phyloP scores from a whole-genome alignment of 1,140 invertebrate species.

The Tetraneura akinire region DNA sequence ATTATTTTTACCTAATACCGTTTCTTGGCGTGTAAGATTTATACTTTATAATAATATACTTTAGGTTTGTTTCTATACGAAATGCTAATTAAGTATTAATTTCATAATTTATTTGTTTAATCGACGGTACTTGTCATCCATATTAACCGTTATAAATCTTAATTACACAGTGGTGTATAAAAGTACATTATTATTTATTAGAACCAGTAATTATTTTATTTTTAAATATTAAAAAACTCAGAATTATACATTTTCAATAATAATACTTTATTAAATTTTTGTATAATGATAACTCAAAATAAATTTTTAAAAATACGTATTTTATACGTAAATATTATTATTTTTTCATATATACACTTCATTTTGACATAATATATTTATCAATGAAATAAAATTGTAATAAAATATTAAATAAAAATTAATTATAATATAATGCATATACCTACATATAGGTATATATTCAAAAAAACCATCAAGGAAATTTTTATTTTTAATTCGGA shows the following conservation, averaged over 20 bases:
- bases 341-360: no score
- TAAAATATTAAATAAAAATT: no score
- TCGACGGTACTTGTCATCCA: conserved; percentile 4
- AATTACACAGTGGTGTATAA: background rate
- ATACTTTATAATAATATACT: background rate
- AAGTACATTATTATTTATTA: conserved; percentile 7
- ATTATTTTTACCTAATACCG: background rate
- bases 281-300: background rate
- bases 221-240: background rate
- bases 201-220: background rate
- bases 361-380: no score
- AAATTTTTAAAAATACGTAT: no score
- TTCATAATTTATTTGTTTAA: conserved; percentile 31
- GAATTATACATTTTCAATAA: background rate
- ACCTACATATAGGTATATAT: no score
- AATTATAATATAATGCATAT: no score
- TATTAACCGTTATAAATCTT: conserved; percentile 11
- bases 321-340: no score
- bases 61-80: background rate
- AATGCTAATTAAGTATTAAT: conserved; percentile 29
- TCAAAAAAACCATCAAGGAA: no score
- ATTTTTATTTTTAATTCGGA: no score
- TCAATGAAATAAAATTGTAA: no score
- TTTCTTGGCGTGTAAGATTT: background rate
- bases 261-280: background rate